Conservation (phyloP, 2,113 vertebrate species). For the Felis chaus region DNA sequence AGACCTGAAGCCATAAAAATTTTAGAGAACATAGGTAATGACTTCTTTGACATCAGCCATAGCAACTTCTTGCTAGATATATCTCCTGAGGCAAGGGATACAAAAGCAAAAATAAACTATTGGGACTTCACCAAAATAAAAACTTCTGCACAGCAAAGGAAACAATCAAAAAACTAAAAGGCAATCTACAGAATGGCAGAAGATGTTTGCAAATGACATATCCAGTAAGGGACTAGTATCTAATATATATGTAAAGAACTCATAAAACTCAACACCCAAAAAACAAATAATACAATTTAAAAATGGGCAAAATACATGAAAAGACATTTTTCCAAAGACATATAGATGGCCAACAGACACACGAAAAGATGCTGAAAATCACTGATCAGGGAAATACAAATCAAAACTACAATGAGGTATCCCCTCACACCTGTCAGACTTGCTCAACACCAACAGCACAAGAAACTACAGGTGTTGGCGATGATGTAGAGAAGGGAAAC, state of each 20-base stretch:
- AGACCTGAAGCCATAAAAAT: not conserved
- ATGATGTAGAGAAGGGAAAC: not conserved
- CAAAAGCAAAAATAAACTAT: not conserved
- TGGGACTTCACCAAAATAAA: not conserved
- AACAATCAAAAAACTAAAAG: not conserved
- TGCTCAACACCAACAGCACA: not conserved
- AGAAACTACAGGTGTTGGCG: not conserved
- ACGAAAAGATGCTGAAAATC: not conserved
- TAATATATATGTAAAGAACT: not conserved
- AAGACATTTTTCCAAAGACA: not conserved
- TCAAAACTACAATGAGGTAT: not conserved
- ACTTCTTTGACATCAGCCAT: not conserved
- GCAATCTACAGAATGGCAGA: not conserved
- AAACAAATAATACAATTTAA: not conserved
- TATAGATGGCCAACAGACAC: not conserved
- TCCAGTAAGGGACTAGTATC: not conserved
- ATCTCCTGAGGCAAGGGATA: not conserved
- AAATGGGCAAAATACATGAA: not conserved
- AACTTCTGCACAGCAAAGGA: not conserved
- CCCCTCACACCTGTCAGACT: not conserved
- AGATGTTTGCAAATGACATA: not conserved
- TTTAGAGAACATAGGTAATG: not conserved
- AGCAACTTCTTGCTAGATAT: not conserved
- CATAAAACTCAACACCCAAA: not conserved
- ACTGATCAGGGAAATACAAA: not conserved